These are phyloP conservation scores for Acleris holmiana DNA, from an alignment of 2,888 invertebrate species.

Conservation along the genomic window DNA sequence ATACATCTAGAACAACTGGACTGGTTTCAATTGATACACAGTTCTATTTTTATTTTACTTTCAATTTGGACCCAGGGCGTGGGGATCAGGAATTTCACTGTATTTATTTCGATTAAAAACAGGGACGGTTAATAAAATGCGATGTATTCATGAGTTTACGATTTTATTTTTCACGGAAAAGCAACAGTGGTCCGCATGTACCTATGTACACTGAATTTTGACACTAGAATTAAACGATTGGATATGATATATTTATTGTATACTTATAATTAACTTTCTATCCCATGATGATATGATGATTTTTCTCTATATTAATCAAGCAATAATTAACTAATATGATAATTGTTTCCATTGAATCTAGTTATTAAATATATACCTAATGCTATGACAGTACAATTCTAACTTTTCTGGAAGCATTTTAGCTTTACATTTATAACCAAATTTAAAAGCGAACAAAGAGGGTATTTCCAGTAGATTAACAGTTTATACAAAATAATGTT, in stretches of 20 bases:
- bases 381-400: not conserved
- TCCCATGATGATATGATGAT: not conserved
- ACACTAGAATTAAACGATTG: slow-evolving; percentile 40
- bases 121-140: slow-evolving; percentile 16
- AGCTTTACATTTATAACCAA: not conserved
- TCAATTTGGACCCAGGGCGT: too few species aligned
- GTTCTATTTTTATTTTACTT: too few species aligned
- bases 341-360: slow-evolving; percentile 16
- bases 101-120: not conserved
- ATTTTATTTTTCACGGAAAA: slow-evolving; percentile 59
- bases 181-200: slow-evolving; percentile 69
- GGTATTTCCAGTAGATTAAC: too few species aligned
- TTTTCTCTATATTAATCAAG: slow-evolving; percentile 16
- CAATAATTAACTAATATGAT: too few species aligned
- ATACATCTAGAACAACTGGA: too few species aligned
- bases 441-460: too few species aligned
- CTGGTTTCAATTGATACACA: too few species aligned
- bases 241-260: slow-evolving; percentile 15
- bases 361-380: slow-evolving; percentile 6
- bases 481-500: too few species aligned
- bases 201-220: slow-evolving; percentile 42
- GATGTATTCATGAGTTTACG: slow-evolving; percentile 43
- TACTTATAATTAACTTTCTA: slow-evolving; percentile 1
- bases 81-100: not conserved
- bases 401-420: slow-evolving; percentile 23